These are phyloP conservation scores for Brachyistius frenatus DNA, from an alignment of 2,113 vertebrate species.

Conservation along the genomic window DNA sequence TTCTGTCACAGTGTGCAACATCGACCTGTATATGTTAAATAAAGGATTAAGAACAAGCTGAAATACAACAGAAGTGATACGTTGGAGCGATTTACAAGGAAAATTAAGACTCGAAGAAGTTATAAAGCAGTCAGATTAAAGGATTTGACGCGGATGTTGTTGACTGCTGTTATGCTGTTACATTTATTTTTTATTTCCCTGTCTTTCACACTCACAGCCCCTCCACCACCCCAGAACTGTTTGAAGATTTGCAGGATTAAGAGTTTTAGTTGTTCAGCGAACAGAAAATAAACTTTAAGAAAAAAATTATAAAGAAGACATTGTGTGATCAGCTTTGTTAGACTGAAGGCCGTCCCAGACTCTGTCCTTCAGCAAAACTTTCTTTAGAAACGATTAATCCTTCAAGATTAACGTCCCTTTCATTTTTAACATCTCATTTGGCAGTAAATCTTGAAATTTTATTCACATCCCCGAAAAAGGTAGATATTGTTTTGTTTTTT, in stretches of 20 bases:
- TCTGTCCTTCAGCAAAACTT: background rate
- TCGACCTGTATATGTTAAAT: no score
- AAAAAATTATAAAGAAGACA: background rate
- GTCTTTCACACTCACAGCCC: no score
- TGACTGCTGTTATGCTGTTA: background rate
- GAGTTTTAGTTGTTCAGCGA: constrained; percentile 4
- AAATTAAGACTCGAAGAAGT: background rate
- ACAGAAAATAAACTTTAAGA: constrained; percentile 23
- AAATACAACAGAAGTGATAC: background rate
- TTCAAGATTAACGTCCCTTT: no score
- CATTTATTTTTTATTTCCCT: background rate
- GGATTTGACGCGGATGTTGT: background rate
- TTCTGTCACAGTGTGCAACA: background rate
- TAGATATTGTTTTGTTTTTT: no score
- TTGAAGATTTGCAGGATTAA: constrained; percentile 27
- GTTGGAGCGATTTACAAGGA: background rate
- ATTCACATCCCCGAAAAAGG: background rate
- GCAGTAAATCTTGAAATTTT: background rate
- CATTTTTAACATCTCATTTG: no score
- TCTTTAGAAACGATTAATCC: background rate
- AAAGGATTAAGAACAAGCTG: background rate
- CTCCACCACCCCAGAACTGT: background rate
- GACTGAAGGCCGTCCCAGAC: background rate
- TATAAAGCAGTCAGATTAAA: constrained; percentile 4
- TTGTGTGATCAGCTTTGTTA: background rate